Evolutionary conservation across 2,797 vertebrate species (phyloP), one percentile per base, ranked within the genome.

Genomic region (Thalassophryne amazonica): DNA sequence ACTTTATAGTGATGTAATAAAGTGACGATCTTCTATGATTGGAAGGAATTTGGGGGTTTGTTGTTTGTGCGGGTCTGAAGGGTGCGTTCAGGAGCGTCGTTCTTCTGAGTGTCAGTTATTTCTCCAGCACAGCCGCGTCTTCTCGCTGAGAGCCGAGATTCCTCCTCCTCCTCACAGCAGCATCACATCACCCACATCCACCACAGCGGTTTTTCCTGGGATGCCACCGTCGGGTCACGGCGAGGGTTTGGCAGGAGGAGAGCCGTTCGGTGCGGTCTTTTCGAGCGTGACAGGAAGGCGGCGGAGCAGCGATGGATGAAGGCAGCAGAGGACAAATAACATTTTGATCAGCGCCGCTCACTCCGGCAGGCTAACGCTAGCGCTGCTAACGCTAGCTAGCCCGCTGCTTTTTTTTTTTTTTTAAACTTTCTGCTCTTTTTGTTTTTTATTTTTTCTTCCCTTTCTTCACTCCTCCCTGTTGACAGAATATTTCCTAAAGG

Each of bases 31-130:
- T n/a, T n/a, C n/a, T n/a, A n/a, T n/a, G n/a, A n/a, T n/a, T n/a
- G n/a, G n/a, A n/a, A n/a, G n/a, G n/a, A n/a, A n/a, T n/a, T n/a
- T n/a, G n/a, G n/a, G n/a, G n/a, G n/a, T n/a, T n/a, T n/a, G n/a
- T n/a, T n/a, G n/a, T n/a, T n/a, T n/a, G n/a, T n/a, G n/a, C n/a
- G n/a, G n/a, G n/a, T n/a, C n/a, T n/a, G n/a, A n/a, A n/a, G 6
- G 76, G 6, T 61, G 62, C 60, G 40, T 86, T 86, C 78, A 80
- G 0, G 66, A 41, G 14, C 60, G 1, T 77, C 28, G 76, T 62
- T 24, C 0, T 50, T 71, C 52, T 1, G 19, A 64, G 6, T 0
- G 0, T 12, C 25, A 58, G n/a, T 3, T 1, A 1, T 34, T 33
- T 9, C 17, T 13, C 32, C n/a, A 10, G 7, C 57, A 22, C 51